These are phyloP conservation scores for Limnephilus auricula DNA, from an alignment of 2,888 invertebrate species.

Conservation along the genomic window DNA sequence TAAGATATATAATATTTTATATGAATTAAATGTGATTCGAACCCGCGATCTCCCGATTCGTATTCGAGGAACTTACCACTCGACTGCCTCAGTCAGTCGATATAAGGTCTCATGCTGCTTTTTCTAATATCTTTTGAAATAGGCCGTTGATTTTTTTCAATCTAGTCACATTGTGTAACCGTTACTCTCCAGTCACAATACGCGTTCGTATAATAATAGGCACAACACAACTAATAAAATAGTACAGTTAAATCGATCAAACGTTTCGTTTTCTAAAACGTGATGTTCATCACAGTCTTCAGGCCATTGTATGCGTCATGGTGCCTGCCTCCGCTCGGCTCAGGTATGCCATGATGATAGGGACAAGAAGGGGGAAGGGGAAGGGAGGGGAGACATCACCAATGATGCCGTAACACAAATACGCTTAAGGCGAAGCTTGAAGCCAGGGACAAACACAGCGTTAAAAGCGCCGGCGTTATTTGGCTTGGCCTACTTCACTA, in stretches of 20 bases:
- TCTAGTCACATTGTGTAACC: neutral
- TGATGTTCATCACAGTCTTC: conserved; percentile 11
- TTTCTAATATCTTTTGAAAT: neutral
- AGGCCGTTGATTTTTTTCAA: neutral
- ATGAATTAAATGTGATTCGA: too few relatives aligned
- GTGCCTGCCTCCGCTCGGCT: conserved; percentile 25
- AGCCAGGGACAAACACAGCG: too few relatives aligned
- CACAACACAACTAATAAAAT: neutral
- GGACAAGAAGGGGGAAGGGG: neutral
- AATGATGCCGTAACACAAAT: neutral
- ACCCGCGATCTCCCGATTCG: too few relatives aligned
- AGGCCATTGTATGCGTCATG: neutral
- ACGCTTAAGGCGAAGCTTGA: neutral
- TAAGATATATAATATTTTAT: too few relatives aligned
- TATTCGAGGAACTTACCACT: too few relatives aligned
- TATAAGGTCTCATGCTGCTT: neutral
- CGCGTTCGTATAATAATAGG: neutral
- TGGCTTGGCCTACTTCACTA: too few relatives aligned
- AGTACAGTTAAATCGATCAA: conserved; percentile 7
- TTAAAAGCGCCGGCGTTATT: too few relatives aligned
- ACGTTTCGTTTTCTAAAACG: conserved; percentile 25
- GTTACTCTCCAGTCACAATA: neutral
- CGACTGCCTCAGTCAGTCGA: too few relatives aligned
- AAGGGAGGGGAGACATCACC: conserved; percentile 16
- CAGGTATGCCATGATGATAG: neutral